A percentile compares a stretch with the other conserved stretches of the same genome.
Conservation (phyloP, 2,888 invertebrate species). For the Lasioglossum leucozonium region DNA sequence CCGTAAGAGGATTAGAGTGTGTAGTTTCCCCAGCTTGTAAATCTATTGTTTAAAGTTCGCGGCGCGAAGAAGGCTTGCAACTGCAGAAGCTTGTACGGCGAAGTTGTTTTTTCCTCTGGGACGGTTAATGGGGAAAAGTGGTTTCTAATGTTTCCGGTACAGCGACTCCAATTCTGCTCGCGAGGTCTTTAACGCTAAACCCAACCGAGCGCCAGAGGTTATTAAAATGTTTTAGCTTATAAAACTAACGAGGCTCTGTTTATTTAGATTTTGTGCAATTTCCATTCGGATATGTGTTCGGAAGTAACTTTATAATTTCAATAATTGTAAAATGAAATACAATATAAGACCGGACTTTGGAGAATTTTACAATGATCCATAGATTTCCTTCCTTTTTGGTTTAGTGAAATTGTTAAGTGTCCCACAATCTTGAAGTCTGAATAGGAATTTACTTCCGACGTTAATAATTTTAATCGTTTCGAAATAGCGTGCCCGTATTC, state of each 20-base stretch:
- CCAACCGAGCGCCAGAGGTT: too few species aligned
- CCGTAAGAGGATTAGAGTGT: constrained; percentile 51
- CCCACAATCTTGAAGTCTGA: too few species aligned
- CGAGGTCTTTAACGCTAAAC: too few species aligned
- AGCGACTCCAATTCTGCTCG: background rate
- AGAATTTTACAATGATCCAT: background rate
- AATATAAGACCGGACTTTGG: too few species aligned
- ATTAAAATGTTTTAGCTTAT: too few species aligned
- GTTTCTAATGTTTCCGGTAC: background rate
- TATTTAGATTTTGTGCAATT: too few species aligned
- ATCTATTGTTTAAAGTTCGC: constrained; percentile 46
- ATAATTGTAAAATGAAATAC: too few species aligned
- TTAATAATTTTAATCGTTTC: background rate
- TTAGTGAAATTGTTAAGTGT: too few species aligned
- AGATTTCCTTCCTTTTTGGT: background rate
- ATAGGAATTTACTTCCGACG: background rate
- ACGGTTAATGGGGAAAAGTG: background rate
- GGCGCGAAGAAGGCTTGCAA: background rate
- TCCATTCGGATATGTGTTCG: too few species aligned
- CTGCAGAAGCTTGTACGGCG: background rate
- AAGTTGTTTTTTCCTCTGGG: background rate
- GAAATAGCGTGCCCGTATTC: background rate
- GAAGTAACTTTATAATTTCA: too few species aligned
- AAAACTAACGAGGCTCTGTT: too few species aligned
- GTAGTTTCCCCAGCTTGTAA: constrained; percentile 27